phyloP scores from a whole-genome alignment of 2,797 vertebrate species.

The Sebastes reedi region DNA sequence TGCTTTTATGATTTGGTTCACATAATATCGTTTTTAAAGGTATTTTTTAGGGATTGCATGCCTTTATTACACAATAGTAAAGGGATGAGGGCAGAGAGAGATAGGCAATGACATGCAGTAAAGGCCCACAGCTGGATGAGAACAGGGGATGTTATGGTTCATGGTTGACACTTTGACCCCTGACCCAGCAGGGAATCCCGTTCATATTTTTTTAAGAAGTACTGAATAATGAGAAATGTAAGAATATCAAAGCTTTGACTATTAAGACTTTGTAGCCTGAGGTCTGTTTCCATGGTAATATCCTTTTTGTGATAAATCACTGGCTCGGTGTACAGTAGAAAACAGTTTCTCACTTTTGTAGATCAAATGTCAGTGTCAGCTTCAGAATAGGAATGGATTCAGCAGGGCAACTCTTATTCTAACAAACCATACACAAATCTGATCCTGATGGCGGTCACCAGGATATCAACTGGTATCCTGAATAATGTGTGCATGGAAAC shows the following conservation, averaged over 20 bases:
- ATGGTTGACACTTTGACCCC: not conserved
- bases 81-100: not conserved
- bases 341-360: not conserved
- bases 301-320: not conserved
- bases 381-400: not conserved
- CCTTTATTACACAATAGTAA: not conserved
- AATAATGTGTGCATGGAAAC: slow-evolving; percentile 31
- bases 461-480: slow-evolving; percentile 5
- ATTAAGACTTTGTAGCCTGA: not conserved
- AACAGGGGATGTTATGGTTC: not conserved
- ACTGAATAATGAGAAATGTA: not conserved
- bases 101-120: not conserved
- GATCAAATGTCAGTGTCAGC: slow-evolving; percentile 7
- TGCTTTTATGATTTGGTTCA: not conserved
- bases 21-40: not conserved
- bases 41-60: not conserved
- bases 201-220: not conserved
- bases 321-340: not conserved
- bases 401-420: not conserved
- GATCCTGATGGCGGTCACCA: not conserved
- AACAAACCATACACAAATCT: not conserved
- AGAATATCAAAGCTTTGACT: not conserved
- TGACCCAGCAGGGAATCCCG: not conserved
- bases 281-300: not conserved
- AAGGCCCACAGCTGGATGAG: not conserved